phyloP scores from a whole-genome alignment of 2,888 invertebrate genomes.

The Hermaeophaga mercurialis region DNA sequence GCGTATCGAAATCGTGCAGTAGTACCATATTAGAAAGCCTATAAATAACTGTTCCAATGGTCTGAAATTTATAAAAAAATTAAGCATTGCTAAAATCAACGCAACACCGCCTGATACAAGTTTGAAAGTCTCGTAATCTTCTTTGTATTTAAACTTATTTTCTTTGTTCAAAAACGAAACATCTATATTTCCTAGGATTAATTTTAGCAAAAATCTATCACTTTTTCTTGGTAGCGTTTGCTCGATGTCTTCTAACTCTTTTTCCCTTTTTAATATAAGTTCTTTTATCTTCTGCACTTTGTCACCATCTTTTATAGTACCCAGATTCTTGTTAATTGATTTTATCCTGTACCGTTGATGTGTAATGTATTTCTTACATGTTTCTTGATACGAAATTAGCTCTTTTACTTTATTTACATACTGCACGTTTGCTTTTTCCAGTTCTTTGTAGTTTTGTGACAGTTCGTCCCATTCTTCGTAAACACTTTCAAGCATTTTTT shows the following conservation, averaged over 20 bases:
- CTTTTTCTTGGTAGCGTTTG: constrained; percentile 88
- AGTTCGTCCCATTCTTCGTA: constrained; percentile 45
- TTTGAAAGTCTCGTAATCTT: constrained; percentile 98
- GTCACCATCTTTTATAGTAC: constrained; percentile 11
- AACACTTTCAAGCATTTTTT: constrained; percentile 38
- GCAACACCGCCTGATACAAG: constrained; percentile 89
- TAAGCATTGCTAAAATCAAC: constrained; percentile 78
- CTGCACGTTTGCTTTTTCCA: constrained; percentile 75
- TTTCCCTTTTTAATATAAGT: constrained; percentile 78
- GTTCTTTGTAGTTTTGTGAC: constrained; percentile 39
- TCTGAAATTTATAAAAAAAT: constrained; percentile 63
- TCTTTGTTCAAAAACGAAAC: constrained; percentile 94
- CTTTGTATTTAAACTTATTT: constrained; percentile 90
- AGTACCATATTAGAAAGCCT: constrained; percentile 98
- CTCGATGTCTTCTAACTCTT: constrained; percentile 86
- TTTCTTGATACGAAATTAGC: constrained; percentile 76
- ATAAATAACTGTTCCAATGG: constrained; percentile 82
- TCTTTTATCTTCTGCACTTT: constrained; percentile 58
- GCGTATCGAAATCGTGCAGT: constrained; percentile 96
- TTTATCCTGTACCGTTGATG: constrained; percentile 89
- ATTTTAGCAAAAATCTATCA: constrained; percentile 78
- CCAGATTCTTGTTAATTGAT: constrained; percentile 60
- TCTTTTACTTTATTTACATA: constrained; percentile 83
- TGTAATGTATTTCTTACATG: constrained; percentile 82
- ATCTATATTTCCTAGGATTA: constrained; percentile 94